Evolutionary conservation across 2,113 vertebrate genomes (phyloP).

Genomic region (Chrysemys picta): DNA sequence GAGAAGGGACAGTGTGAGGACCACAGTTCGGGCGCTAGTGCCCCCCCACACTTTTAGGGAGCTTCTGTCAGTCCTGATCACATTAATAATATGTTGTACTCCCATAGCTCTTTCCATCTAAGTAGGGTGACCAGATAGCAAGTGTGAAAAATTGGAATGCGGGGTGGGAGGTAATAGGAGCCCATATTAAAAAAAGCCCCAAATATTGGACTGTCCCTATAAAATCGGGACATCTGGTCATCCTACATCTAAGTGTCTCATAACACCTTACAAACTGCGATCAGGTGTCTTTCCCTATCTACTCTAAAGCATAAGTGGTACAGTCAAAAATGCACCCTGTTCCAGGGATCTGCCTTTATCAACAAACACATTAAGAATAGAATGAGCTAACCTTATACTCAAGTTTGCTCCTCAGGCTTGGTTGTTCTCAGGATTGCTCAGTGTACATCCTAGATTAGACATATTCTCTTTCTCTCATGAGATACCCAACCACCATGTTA

Average conservation of each 20-base stretch:
- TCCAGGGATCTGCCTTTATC: conserved; percentile 33
- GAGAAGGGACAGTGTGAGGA: no score
- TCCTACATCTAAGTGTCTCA: conserved; percentile 14
- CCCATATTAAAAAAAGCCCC: no score
- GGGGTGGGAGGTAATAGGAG: no score
- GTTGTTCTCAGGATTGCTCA: conserved; percentile 25
- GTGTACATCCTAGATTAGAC: not conserved
- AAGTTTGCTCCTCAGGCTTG: not conserved
- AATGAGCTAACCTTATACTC: conserved; percentile 10
- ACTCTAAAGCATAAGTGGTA: conserved; percentile 23
- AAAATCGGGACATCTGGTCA: no score
- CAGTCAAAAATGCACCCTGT: not conserved
- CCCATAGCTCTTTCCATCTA: not conserved
- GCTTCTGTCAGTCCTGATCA: no score
- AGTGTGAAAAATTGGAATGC: no score
- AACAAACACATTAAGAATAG: conserved; percentile 50
- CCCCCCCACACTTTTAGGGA: no score
- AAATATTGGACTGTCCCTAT: no score
- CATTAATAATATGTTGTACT: not conserved
- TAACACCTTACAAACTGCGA: conserved; percentile 10
- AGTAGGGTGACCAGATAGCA: no score
- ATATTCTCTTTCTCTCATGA: not conserved
- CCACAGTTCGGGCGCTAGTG: no score
- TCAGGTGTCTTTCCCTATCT: conserved; percentile 22
- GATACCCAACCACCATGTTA: not conserved